phyloP scores from a whole-genome alignment of 2,797 vertebrate genomes.

The Mastacembelus armatus region DNA sequence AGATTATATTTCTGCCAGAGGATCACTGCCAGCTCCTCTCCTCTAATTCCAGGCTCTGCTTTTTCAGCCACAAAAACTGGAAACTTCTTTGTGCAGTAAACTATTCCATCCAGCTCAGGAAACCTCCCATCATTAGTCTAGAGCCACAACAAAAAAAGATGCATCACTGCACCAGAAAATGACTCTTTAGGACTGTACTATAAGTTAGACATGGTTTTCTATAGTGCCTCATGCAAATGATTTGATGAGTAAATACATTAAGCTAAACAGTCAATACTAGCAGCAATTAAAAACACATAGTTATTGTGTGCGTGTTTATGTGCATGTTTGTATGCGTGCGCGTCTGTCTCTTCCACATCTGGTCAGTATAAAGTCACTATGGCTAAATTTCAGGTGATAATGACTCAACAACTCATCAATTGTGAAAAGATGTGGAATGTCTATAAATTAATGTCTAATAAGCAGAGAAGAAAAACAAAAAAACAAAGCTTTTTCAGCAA shows the following conservation, averaged over 20 bases:
- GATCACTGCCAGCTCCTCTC: constrained; percentile 53
- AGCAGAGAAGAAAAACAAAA: background rate
- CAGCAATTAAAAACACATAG: too few relatives aligned
- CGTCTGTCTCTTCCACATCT: background rate
- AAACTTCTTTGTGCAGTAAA: constrained; percentile 67
- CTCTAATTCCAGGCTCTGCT: constrained; percentile 51
- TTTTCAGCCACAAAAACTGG: constrained; percentile 61
- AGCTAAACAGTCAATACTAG: too few relatives aligned
- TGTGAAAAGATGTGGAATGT: constrained; percentile 1
- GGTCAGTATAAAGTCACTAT: background rate
- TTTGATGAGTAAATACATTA: too few relatives aligned
- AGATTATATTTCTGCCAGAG: constrained; percentile 60
- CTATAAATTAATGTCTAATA: background rate
- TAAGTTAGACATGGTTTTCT: constrained; percentile 34
- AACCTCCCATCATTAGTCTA: constrained; percentile 63
- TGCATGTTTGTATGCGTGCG: too few relatives aligned
- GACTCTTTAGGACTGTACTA: constrained; percentile 15
- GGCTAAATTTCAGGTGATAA: background rate
- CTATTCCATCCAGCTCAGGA: constrained; percentile 53
- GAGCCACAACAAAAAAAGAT: constrained; percentile 61
- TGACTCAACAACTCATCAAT: constrained; percentile 13
- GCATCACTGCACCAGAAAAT: constrained; percentile 51
- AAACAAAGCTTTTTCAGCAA: background rate
- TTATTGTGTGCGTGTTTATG: too few relatives aligned
- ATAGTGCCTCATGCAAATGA: too few relatives aligned